Base-by-base conservation (phyloP, 2,888 invertebrate genomes). In the Ceraclea dissimilis region DNA sequence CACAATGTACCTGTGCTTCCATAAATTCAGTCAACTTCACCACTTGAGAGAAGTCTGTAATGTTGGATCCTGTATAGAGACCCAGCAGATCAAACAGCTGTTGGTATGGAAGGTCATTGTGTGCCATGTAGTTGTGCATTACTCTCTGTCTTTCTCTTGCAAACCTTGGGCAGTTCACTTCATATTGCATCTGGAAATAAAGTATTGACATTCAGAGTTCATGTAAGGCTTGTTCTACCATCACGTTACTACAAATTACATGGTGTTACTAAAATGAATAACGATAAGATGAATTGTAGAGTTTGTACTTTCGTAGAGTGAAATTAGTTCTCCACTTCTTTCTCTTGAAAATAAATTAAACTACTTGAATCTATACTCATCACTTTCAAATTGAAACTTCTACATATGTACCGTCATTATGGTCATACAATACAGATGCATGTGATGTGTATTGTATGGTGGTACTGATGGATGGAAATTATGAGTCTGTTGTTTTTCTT, bases 41-140 rank as follows among this genome's bases (percentile, higher is more conserved):
- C 18, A 76, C 77, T 50, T 77, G 75, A 62, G 75, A 72, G 0
- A 76, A 75, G 52, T 75, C 73, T 61, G 75, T 76, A 63, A 77
- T 76, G 64, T 78, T 76, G 1, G 73, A 74, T 56, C 70, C 74
- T 2, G 78, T 78, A 69, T 76, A 70, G 60, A 73, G 71, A 11
- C 76, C 72, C 46, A 78, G 73, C 63, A 73, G 73, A 61, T 73
- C 69, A 51, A 77, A 76, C 1, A 77, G 63, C 53, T 78, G 76
- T 56, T 68, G 69, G 60, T 77, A 76, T 1, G 75, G 74, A 39
- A 76, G 62, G n/a, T 75, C 63, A 8, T 74, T 74, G 65, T 76
- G 76, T 11, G 75, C 71, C 5, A 66, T 67, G 62, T 74, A 76
- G 1, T 73, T 75, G 47, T 71, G 68, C 44, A 75, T 64, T 52